phyloP scores from a whole-genome alignment of 2,797 vertebrate genomes.

The Psittacula derbiana region DNA sequence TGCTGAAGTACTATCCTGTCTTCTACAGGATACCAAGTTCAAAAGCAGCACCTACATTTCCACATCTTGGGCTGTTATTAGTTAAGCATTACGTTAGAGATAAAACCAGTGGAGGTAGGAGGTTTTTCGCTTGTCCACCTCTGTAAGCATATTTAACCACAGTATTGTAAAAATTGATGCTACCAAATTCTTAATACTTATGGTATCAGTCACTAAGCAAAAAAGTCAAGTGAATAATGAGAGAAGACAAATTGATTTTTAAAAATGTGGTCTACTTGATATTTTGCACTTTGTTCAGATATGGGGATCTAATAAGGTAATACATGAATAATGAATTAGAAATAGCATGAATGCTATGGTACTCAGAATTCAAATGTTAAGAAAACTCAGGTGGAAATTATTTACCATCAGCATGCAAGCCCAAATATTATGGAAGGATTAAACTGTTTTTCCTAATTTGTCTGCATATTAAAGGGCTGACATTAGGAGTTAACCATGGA shows the following conservation, averaged over 20 bases:
- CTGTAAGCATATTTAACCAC: not conserved
- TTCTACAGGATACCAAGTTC: not conserved
- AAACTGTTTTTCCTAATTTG: not conserved
- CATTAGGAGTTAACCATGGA: not conserved
- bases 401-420: not conserved
- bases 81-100: not conserved
- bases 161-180: not conserved
- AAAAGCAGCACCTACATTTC: not conserved
- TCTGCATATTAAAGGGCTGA: not conserved
- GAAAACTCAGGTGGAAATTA: not conserved
- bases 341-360: not conserved
- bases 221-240: not conserved
- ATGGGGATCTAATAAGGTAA: not conserved
- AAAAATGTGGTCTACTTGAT: not conserved
- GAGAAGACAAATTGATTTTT: not conserved
- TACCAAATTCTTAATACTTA: not conserved
- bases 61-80: not conserved
- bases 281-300: not conserved
- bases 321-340: not conserved
- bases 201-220: not conserved
- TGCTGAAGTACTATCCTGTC: fast-evolving
- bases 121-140: not conserved
- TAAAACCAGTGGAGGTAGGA: not conserved
- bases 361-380: not conserved
- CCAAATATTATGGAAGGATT: not conserved